Percentiles rank a stretch among this genome's conserved stretches.
These are phyloP conservation scores for Echiichthys vipera DNA, from an alignment of 2,797 vertebrate species.

Conservation along the genomic window DNA sequence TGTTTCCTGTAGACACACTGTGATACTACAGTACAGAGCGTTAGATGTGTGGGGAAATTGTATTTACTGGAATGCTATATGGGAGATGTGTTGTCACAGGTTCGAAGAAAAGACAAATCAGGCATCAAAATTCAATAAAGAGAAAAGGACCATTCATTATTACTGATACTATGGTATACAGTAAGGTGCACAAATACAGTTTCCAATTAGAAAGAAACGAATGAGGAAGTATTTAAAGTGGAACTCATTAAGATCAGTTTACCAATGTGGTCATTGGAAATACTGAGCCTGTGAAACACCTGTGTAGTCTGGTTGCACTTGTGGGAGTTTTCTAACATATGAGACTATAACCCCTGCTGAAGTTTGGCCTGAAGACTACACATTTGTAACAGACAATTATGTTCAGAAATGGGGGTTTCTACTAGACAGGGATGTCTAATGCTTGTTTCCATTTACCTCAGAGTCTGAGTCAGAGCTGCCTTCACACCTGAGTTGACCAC, in stretches of 20 bases:
- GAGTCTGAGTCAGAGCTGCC: too few species aligned
- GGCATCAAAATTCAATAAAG: not conserved
- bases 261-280: slow-evolving; percentile 2
- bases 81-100: not conserved
- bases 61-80: slow-evolving; percentile 4
- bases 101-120: slow-evolving; percentile 4
- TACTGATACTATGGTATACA: not conserved
- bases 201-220: not conserved
- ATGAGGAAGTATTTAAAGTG: not conserved
- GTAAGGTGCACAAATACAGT: not conserved
- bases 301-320: not conserved
- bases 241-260: not conserved
- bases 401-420: not conserved
- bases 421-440: not conserved
- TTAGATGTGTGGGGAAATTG: not conserved
- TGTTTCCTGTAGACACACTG: slow-evolving; percentile 17
- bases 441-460: too few species aligned
- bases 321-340: not conserved
- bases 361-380: not conserved
- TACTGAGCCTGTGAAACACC: not conserved
- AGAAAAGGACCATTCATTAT: not conserved
- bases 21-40: not conserved
- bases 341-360: not conserved
- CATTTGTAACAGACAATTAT: not conserved
- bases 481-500: too few species aligned